These are phyloP conservation scores for Dugesia japonica DNA, from an alignment of 2,888 invertebrate species.

Conservation along the genomic window DNA sequence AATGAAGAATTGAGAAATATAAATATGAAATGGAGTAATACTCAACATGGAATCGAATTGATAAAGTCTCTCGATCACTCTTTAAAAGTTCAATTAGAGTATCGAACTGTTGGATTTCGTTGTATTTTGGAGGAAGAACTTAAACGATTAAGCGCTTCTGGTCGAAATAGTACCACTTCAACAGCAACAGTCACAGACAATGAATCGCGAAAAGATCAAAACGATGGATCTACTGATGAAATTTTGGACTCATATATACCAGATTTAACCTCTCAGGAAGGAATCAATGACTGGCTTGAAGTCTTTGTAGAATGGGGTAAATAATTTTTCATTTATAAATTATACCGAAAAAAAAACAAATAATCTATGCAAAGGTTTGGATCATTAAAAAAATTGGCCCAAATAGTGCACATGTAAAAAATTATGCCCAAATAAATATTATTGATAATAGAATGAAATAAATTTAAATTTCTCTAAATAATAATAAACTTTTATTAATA, in stretches of 20 bases:
- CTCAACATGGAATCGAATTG: background rate
- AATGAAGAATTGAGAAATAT: slow-evolving; percentile 14
- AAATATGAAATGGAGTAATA: background rate
- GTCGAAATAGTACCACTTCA: background rate
- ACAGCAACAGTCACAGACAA: background rate
- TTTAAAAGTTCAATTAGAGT: slow-evolving; percentile 1
- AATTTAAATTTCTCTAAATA: too few species aligned
- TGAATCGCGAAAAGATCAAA: background rate
- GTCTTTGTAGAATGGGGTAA: slow-evolving; percentile 5
- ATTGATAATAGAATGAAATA: too few species aligned
- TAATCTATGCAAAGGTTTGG: too few species aligned
- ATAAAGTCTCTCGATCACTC: background rate
- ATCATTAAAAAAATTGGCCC: too few species aligned
- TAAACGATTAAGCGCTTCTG: background rate
- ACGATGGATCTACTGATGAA: background rate
- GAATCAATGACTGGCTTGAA: slow-evolving; percentile 7
- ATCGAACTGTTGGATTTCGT: slow-evolving; percentile 5
- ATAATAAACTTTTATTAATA: too few species aligned
- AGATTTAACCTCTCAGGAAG: background rate
- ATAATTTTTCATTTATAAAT: background rate
- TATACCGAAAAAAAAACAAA: too few species aligned
- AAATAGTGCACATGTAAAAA: too few species aligned
- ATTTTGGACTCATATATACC: background rate
- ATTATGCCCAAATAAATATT: too few species aligned
- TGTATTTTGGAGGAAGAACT: background rate